phyloP scores from a whole-genome alignment of 2,888 invertebrate species.

The Apamea monoglypha region DNA sequence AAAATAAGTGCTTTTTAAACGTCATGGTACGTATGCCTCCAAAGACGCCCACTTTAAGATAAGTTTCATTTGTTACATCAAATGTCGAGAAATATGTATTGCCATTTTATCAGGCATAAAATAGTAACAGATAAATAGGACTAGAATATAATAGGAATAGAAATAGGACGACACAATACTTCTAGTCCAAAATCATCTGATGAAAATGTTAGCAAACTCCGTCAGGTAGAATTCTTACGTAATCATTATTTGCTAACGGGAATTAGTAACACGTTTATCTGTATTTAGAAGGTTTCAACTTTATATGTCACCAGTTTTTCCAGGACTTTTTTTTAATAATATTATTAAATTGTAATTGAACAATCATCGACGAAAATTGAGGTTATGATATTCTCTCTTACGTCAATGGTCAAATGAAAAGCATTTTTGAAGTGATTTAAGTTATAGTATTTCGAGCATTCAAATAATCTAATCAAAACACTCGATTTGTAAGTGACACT shows the following conservation, averaged over 20 bases:
- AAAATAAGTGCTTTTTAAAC: background rate
- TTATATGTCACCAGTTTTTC: background rate
- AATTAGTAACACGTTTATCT: background rate
- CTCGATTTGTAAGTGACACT: background rate
- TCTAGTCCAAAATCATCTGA: too few relatives aligned
- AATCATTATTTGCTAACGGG: too few relatives aligned
- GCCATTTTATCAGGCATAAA: background rate
- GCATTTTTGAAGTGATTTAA: background rate
- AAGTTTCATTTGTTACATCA: background rate
- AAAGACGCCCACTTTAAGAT: background rate
- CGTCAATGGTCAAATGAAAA: background rate
- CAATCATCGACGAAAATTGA: background rate
- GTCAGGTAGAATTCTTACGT: background rate
- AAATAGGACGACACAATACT: too few relatives aligned
- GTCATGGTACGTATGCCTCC: background rate
- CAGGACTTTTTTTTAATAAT: background rate
- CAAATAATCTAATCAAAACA: background rate
- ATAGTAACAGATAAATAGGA: background rate
- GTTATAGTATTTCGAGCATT: background rate
- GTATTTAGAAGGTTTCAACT: background rate
- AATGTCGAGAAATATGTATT: background rate
- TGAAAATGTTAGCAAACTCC: too few relatives aligned
- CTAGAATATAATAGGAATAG: too few relatives aligned
- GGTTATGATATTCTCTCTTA: background rate
- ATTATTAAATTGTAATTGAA: background rate